A percentile compares a stretch with the other conserved stretches of the same genome.
These are phyloP conservation scores for Trichogramma pretiosum DNA, from an alignment of 1,140 invertebrate genomes.

Conservation along the genomic window DNA sequence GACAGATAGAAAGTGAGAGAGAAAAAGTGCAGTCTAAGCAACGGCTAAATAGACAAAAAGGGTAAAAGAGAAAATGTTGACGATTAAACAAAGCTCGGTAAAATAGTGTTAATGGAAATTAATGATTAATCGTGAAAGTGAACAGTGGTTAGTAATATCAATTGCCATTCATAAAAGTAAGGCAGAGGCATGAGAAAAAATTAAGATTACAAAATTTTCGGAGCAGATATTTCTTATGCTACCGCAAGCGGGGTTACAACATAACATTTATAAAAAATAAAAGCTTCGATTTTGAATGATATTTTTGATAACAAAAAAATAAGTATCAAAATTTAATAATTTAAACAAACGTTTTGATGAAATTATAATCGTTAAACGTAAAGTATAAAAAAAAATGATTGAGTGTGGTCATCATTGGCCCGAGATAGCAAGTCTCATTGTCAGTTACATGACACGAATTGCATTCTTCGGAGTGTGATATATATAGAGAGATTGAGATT, in stretches of 20 bases:
- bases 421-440: constrained; percentile 27
- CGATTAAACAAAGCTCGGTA: not conserved
- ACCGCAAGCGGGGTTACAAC: too few relatives aligned
- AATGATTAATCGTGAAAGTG: constrained; percentile 16
- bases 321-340: too few relatives aligned
- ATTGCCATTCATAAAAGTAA: too few relatives aligned
- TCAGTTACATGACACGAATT: too few relatives aligned
- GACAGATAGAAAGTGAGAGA: constrained; percentile 18
- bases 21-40: constrained; percentile 39
- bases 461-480: too few relatives aligned
- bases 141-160: constrained; percentile 15
- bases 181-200: too few relatives aligned
- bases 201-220: constrained; percentile 14
- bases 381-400: constrained; percentile 19
- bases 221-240: too few relatives aligned
- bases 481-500: constrained; percentile 36
- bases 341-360: too few relatives aligned
- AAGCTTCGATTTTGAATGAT: too few relatives aligned
- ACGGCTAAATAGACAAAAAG: constrained; percentile 13
- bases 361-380: too few relatives aligned
- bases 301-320: too few relatives aligned
- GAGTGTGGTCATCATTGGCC: constrained; percentile 19
- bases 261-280: too few relatives aligned
- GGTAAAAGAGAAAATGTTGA: constrained; percentile 9
- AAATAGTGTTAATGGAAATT: constrained; percentile 7